Conservation (phyloP, 2,888 invertebrate species). For the Plagodis pulveraria region DNA sequence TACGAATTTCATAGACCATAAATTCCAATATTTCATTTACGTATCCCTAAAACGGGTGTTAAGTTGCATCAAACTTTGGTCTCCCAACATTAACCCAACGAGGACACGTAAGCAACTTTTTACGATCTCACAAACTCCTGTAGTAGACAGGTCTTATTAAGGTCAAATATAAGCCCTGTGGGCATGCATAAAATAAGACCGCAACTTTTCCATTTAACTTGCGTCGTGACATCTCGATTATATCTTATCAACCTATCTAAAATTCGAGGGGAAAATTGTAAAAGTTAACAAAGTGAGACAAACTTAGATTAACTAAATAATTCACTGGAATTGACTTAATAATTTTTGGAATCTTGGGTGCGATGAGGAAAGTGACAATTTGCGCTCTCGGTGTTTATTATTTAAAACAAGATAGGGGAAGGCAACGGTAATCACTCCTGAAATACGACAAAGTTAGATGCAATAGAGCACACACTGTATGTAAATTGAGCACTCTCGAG, state of each 20-base stretch:
- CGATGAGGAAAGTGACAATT: neutral
- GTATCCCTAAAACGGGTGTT: slow-evolving; percentile 23
- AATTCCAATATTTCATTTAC: slow-evolving; percentile 21
- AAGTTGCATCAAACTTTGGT: slow-evolving; percentile 17
- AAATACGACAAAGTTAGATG: too few species aligned
- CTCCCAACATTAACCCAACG: slow-evolving; percentile 39
- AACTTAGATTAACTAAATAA: slow-evolving; percentile 54
- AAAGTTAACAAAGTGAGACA: slow-evolving; percentile 51
- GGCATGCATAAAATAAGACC: slow-evolving; percentile 64
- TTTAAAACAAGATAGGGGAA: neutral
- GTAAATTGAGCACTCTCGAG: too few species aligned
- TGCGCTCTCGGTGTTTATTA: neutral
- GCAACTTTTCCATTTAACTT: slow-evolving; percentile 81
- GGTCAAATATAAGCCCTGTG: slow-evolving; percentile 57
- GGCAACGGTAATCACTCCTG: neutral
- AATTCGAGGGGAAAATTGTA: slow-evolving; percentile 45
- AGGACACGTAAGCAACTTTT: slow-evolving; percentile 47
- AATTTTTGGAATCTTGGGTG: slow-evolving; percentile 23
- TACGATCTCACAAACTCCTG: slow-evolving; percentile 27
- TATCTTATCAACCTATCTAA: slow-evolving; percentile 56
- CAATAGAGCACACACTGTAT: too few species aligned
- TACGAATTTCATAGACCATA: slow-evolving; percentile 15
- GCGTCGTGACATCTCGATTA: slow-evolving; percentile 66
- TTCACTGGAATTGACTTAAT: slow-evolving; percentile 34
- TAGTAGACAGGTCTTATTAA: slow-evolving; percentile 41